Evolutionary conservation across 2,888 invertebrate species (phyloP).

Genomic region (Cheilosia scutellata): DNA sequence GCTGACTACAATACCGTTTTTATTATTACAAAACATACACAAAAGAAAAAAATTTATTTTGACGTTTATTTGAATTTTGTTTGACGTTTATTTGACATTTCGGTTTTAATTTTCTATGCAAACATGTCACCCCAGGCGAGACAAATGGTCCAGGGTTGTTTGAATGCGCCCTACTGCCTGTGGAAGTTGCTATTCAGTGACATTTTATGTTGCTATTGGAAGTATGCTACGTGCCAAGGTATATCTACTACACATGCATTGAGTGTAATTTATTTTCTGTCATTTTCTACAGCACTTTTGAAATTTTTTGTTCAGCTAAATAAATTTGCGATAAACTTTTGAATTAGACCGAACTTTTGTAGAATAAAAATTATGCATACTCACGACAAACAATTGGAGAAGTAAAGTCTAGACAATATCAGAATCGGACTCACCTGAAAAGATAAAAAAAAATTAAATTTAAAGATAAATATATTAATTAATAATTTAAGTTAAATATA

Average conservation of each 20-base stretch:
- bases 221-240: constrained; percentile 30
- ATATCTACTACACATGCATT: constrained; percentile 19
- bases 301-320: too few species aligned
- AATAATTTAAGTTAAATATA: constrained; percentile 2
- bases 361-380: neutral
- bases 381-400: neutral
- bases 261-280: constrained; percentile 5
- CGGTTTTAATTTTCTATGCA: constrained; percentile 65
- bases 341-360: neutral
- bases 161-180: neutral
- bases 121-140: constrained; percentile 51
- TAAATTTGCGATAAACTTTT: neutral
- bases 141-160: constrained; percentile 40
- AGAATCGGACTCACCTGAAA: constrained; percentile 40
- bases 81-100: constrained; percentile 74
- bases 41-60: constrained; percentile 18
- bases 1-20: constrained; percentile 10
- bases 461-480: too few species aligned
- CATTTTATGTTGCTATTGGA: constrained; percentile 22
- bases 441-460: constrained; percentile 17
- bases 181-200: constrained; percentile 13
- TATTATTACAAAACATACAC: constrained; percentile 55
- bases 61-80: constrained; percentile 72
- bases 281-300: too few species aligned
- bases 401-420: neutral